These are phyloP conservation scores for Bilobella aurantiaca DNA, from an alignment of 1,140 invertebrate genomes.

Conservation along the genomic window DNA sequence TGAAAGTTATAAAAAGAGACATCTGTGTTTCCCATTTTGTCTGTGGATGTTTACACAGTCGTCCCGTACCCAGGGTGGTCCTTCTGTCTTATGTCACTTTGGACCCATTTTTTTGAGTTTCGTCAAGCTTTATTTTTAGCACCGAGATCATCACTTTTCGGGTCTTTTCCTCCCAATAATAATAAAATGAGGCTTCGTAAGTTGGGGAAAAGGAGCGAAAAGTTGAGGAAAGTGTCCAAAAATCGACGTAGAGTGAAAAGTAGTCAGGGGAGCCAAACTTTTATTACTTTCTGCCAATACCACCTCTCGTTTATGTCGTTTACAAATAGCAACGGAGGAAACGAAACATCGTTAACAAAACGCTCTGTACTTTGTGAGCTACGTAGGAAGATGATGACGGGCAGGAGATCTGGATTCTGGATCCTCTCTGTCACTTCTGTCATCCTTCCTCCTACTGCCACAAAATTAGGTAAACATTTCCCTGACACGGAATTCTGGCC, in stretches of 20 bases:
- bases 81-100: slow-evolving; percentile 6
- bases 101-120: neutral
- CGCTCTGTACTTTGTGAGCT: too few species aligned
- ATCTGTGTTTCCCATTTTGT: neutral
- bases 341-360: too few species aligned
- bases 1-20: slow-evolving; percentile 5
- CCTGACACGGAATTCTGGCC: neutral
- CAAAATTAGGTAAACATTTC: neutral
- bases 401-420: neutral
- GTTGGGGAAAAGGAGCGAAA: too few species aligned
- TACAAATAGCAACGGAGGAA: neutral
- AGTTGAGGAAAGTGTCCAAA: neutral
- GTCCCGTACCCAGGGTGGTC: neutral
- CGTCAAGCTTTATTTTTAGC: neutral
- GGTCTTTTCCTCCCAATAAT: neutral
- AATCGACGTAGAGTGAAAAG: neutral
- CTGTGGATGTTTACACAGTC: slow-evolving; percentile 6
- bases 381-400: too few species aligned
- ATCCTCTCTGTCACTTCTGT: slow-evolving; percentile 1
- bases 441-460: neutral
- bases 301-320: neutral
- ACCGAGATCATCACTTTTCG: slow-evolving; percentile 2
- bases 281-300: neutral
- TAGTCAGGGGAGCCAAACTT: neutral
- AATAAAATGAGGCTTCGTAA: neutral